Conservation (phyloP, 2,888 invertebrate genomes). For the Rotaria magnacalcarata region DNA sequence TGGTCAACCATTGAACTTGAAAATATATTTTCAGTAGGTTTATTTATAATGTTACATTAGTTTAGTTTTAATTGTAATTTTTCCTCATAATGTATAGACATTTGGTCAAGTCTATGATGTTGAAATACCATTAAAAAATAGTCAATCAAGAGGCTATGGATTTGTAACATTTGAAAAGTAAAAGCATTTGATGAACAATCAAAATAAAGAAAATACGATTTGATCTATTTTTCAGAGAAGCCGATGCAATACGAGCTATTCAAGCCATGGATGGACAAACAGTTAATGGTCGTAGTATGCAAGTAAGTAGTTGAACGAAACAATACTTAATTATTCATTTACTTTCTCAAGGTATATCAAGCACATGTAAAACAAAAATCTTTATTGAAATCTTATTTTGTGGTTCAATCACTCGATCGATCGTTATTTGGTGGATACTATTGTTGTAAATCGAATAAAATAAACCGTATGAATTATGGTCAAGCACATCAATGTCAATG, state of each 20-base stretch:
- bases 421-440: not conserved
- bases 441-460: not conserved
- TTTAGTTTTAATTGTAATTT: not conserved
- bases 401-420: not conserved
- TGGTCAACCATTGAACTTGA: conserved; percentile 15
- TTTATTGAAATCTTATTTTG: conserved; percentile 9
- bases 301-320: not conserved
- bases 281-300: conserved; percentile 15
- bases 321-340: too few relatives aligned
- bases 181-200: not conserved
- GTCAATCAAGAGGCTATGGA: conserved; percentile 33
- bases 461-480: not conserved
- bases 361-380: conserved; percentile 32
- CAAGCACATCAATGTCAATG: not conserved
- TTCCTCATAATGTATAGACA: not conserved
- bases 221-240: not conserved
- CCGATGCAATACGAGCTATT: conserved; percentile 1
- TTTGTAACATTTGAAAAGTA: conserved; percentile 31
- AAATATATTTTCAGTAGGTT: not conserved
- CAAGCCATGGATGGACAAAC: conserved; percentile 12
- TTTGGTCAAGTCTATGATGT: conserved; percentile 25
- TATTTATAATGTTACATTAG: not conserved
- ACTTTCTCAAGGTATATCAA: not conserved
- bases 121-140: conserved; percentile 24
- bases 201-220: too few relatives aligned